A percentile compares a stretch with the other conserved stretches of the same genome.
Conservation (phyloP, 2,113 vertebrate genomes). For the Epinephelus lanceolatus region DNA sequence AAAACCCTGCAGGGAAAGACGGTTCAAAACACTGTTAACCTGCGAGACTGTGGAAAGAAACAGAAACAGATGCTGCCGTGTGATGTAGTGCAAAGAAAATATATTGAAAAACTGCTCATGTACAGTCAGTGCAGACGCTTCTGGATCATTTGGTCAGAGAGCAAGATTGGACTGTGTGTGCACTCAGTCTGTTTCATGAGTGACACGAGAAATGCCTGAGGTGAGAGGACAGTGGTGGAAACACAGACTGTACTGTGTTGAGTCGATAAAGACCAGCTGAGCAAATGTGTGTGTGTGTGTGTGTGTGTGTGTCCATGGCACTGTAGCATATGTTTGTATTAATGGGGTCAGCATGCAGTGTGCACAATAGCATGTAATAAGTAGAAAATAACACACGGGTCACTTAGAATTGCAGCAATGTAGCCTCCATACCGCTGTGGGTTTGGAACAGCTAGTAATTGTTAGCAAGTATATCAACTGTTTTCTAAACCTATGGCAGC, state of each 20-base stretch:
- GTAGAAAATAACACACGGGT: conserved; percentile 30
- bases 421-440: background rate
- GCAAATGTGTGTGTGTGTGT: background rate
- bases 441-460: conserved; percentile 1
- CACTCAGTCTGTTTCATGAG: conserved; percentile 23
- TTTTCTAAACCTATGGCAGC: conserved; percentile 12
- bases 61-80: conserved; percentile 17
- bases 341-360: conserved; percentile 18
- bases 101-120: conserved; percentile 1
- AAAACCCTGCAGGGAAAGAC: conserved; percentile 3
- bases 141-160: conserved; percentile 22
- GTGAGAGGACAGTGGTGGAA: conserved; percentile 38
- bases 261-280: conserved; percentile 49
- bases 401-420: conserved; percentile 9
- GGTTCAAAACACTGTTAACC: conserved; percentile 59
- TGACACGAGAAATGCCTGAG: conserved; percentile 64
- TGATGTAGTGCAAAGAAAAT: conserved; percentile 35
- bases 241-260: conserved; percentile 47
- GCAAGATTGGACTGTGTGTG: background rate
- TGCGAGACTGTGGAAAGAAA: conserved; percentile 25
- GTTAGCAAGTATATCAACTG: background rate
- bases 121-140: conserved; percentile 15
- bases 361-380: conserved; percentile 7
- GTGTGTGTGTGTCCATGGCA: conserved; percentile 26
- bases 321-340: conserved; percentile 32